Base-by-base conservation (phyloP, 2,797 vertebrate genomes). In the Leptatherina wallacei region DNA sequence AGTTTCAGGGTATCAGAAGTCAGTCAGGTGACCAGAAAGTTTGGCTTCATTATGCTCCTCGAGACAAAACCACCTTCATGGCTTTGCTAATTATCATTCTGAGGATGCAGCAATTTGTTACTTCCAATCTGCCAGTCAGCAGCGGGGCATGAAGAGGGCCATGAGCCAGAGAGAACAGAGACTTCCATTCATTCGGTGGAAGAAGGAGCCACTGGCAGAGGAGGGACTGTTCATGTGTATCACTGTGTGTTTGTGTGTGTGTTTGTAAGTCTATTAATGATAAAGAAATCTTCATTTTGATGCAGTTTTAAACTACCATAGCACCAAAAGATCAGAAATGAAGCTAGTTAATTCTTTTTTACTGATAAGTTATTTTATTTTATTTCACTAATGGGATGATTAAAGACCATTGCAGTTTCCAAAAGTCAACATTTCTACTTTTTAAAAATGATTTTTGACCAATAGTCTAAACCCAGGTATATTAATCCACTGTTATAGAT, bases 41-140 rank as follows among this genome's bases (percentile, higher is more conserved):
- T 91, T 95, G 94, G 94, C 95, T 95, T 73, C 91, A 93, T 95
- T 92, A 92, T 92, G 92, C 94, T 92, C 91, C 91, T 93, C 81
- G 93, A 96, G 95, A 98, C 97, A 98, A 98, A 96, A 93, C 95
- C 79, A 95, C 96, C 96, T 97, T 99, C 96, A 97, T 96, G 95
- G 93, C 93, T 95, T 81, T 91, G 91, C 97, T 99, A 96, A 97
- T 99, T 98, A 97, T 97, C 96, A 99, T 99, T 99, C 97, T 94
- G 95, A 96, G 96, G 96, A 96, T 95, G 96, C 96, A 96, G 96
- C 97, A 97, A 97, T 99, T 98, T 97, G 97, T 97, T 97, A 95
- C 96, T 96, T 97, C 96, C 96, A 97, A 96, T 96, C 95, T 97
- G 97, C 96, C 96, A 96, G 96, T 96, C 96, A 94, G 94, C 92